phyloP scores from a whole-genome alignment of 2,888 invertebrate genomes.

The Apamea monoglypha region DNA sequence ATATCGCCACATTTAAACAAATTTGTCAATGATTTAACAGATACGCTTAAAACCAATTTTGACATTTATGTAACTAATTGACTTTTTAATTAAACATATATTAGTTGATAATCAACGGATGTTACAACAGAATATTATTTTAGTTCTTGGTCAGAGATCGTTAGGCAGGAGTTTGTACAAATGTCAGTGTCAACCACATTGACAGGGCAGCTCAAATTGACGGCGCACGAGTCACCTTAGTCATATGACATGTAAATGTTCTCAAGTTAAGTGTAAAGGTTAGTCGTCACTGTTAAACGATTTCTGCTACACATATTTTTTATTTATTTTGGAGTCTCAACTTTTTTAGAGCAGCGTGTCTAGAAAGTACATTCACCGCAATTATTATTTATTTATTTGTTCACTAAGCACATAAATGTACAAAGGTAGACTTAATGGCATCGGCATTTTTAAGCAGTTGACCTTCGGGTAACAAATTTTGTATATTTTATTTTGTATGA shows the following conservation, averaged over 20 bases:
- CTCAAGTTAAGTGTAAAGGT: constrained; percentile 17
- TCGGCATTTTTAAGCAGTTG: too few relatives aligned
- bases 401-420: too few relatives aligned
- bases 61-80: constrained; percentile 56
- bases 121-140: constrained; percentile 50
- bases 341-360: not conserved
- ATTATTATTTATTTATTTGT: too few relatives aligned
- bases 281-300: not conserved
- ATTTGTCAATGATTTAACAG: constrained; percentile 42
- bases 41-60: constrained; percentile 37
- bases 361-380: too few relatives aligned
- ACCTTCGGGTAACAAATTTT: too few relatives aligned
- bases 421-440: too few relatives aligned
- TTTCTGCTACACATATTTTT: not conserved
- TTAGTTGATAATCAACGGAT: constrained; percentile 53
- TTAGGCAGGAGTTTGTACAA: constrained; percentile 42
- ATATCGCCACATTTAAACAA: constrained; percentile 29
- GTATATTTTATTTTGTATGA: too few relatives aligned
- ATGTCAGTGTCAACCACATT: constrained; percentile 66
- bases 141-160: constrained; percentile 19
- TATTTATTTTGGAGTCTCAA: not conserved
- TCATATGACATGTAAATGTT: constrained; percentile 36
- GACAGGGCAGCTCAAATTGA: constrained; percentile 67
- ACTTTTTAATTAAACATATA: constrained; percentile 51
- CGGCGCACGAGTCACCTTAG: constrained; percentile 59